Base-by-base conservation (phyloP, 1,140 invertebrate species). In the Dinoponera quadriceps region DNA sequence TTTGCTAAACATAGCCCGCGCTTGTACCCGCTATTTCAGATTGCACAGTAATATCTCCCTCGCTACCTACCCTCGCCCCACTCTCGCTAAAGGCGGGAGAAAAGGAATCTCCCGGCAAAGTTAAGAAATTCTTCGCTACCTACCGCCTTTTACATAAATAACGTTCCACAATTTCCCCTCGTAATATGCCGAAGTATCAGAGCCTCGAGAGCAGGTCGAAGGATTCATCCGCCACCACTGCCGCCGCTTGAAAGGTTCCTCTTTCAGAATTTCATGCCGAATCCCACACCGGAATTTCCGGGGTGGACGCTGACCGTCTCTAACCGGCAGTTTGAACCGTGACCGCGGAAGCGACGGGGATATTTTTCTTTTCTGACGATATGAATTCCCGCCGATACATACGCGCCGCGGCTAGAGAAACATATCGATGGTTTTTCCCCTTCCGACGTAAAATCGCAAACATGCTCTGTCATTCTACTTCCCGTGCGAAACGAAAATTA, bases 291-390 rank as follows among this genome's bases (percentile, higher is more conserved):
- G 54, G 29, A 82, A 77, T 74, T 82, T 77, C 62, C 38, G 60
- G 14, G 25, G 25, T 65, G 72, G 81, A 82, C 82, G 49, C 18
- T 59, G 60, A 33, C 38, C 62, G 72, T 66, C 38, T 33, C 59
- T 83, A 78, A 68, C 75, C 72, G 51, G n/a, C 48, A 27, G 75
- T 59, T 69, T 54, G 73, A 68, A 84, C 22, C 48, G 22, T 54
- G 38, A 59, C 38, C 48, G 48, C 65, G 48, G 25, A 59, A 68
- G 54, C 57, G 27, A 69, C 57, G 63, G 75, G 27, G 69, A 81
- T 84, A 74, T 84, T 84, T 84, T 84, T 81, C 82, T 84, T 84
- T 81, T 48, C 33, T 38, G 59, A 22, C 49, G 78, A 66, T 82
- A 73, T 82, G 78, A 82, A 85, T 85, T 82, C 57, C 57, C 60